Base-by-base conservation (phyloP, 30 jellyfish, hydroid and myxozoan species). In the Hydra vulgaris region DNA sequence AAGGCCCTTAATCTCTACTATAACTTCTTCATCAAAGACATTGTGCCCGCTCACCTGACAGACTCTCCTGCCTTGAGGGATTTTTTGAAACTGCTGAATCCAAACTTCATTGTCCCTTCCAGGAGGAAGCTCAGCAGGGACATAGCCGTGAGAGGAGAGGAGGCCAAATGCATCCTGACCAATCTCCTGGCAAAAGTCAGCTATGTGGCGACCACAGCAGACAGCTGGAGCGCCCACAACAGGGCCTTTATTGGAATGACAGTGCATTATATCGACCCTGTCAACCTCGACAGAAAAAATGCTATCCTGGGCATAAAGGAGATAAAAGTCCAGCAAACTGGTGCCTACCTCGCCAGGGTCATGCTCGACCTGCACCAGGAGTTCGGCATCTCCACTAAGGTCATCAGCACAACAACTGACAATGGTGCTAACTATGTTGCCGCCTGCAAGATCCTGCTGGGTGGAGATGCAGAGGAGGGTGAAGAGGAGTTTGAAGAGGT, bases 231-330 rank as follows among this genome's bases (percentile, higher is more conserved):
- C 55, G 81, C 53, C 21, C 81, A 73, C 68, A 21, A 54, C 21
- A 27, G 81, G 23, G 27, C 81, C 81, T 73, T 19, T 25, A 21
- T 73, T 73, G 81, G 81, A 18, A 19, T 73, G 81, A 73, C 81
- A 73, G 27, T 27, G 27, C 81, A 73, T 54, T 73, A 54, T 27
- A 27, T 73, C 81, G 53, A 73, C 53, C 81, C 81, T 18, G 53
- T 19, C 61, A 73, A 27, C 23, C 27, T 73, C 68, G 23, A 73
- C 23, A 27, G 81, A 19, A 54, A 73, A 54, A 73, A 54, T 73
- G 81, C 81, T 73, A 54, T 54, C 21, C 52, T 54, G 21, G 81
- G 68, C 21, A 22, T 27, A n/a, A 21, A 54, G 23, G 68, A 54
- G 21, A 19, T 73, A 54, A 73, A 73, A 73, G 81, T 27, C 81